A percentile compares a stretch with the other conserved stretches of the same genome.
Conservation (phyloP, 2,113 vertebrate genomes). For the Callipepla californica region DNA sequence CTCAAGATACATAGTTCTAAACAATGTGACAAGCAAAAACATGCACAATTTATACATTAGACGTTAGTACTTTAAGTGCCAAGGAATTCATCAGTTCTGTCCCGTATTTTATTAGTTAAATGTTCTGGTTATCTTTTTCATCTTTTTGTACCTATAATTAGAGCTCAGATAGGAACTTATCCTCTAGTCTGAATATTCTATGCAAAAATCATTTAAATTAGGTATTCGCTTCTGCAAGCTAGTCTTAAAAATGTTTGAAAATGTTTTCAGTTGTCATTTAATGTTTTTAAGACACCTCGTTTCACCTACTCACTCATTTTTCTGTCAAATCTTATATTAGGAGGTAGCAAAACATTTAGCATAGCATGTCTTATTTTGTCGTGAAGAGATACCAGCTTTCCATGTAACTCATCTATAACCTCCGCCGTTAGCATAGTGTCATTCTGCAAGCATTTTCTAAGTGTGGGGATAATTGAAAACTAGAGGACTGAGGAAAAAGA, state of each 20-base stretch:
- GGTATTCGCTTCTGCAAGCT: not conserved
- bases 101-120: not conserved
- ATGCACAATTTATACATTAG: not conserved
- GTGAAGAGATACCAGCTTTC: not conserved
- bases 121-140: not conserved
- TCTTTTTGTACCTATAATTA: not conserved
- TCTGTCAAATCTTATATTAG: not conserved
- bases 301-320: not conserved
- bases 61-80: not conserved
- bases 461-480: not conserved
- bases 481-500: not conserved
- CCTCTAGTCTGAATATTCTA: not conserved
- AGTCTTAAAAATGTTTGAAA: not conserved
- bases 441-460: conserved; percentile 7
- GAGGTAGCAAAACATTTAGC: not conserved
- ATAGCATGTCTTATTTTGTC: not conserved
- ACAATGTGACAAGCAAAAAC: not conserved
- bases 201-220: not conserved
- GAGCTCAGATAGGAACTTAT: not conserved
- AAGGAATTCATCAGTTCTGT: not conserved
- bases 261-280: not conserved
- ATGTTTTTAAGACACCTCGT: not conserved
- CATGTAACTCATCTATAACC: not conserved
- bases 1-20: not conserved
- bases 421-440: not conserved